These are phyloP conservation scores for Leiothrix lutea DNA, from an alignment of 2,113 vertebrate genomes.

Conservation along the genomic window DNA sequence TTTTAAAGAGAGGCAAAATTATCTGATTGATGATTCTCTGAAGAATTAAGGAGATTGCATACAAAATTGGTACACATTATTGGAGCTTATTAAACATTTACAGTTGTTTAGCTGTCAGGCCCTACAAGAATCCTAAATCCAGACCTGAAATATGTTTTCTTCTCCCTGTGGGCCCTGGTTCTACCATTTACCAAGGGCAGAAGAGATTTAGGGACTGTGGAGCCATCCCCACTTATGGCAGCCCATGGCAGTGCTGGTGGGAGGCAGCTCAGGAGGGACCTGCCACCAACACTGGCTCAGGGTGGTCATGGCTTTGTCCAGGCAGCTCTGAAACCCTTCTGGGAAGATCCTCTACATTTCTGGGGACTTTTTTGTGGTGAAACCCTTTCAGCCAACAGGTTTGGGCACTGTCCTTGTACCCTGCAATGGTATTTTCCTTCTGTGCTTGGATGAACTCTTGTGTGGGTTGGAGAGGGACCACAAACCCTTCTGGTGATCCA, in stretches of 20 bases:
- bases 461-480: neutral
- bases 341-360: neutral
- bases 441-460: neutral
- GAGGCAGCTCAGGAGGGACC: neutral
- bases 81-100: slow-evolving; percentile 37
- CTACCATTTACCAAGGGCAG: neutral
- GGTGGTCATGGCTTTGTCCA: neutral
- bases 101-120: neutral
- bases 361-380: neutral
- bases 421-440: neutral
- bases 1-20: slow-evolving; percentile 12
- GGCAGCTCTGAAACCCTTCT: neutral
- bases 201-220: neutral
- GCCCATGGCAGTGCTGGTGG: neutral
- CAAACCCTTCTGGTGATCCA: neutral
- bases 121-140: neutral
- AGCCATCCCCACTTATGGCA: neutral
- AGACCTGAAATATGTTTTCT: neutral
- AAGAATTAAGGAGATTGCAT: slow-evolving; percentile 14
- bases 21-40: neutral
- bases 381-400: neutral
- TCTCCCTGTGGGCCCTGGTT: neutral
- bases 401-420: neutral
- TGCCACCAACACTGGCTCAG: neutral
- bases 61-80: neutral